Evolutionary conservation across 1,140 invertebrate species (phyloP), one percentile per base, ranked within the genome.

Genomic region (Lerema accius): DNA sequence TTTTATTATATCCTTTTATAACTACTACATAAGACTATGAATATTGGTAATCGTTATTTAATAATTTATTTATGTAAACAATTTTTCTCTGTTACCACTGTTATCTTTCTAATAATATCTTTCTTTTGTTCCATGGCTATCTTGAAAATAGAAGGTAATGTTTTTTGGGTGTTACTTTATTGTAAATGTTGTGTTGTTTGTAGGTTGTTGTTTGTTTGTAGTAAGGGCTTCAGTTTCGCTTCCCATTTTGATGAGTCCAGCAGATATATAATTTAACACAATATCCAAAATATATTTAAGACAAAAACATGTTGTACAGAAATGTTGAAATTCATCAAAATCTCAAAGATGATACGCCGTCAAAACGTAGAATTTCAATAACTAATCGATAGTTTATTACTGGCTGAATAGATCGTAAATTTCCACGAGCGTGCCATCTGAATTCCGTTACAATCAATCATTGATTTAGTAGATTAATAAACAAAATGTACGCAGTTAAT

Each of bases 71-170:
- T 40, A 40, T 40, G 13, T 40, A 40, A 3, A 40, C 37, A 4
- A 40, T n/a, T 2, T 28, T 26, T 55, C 37, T 26, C 23, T 19
- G 28, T 42, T 42, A 42, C 13, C 4, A 13, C 4, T 42, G 4
- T 42, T 14, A 7, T 42, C 4, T 42, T 13, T 42, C 11, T 42
- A 14, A 42, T 42, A 16, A 13, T 13, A 42, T 23, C 16, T 80
- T 84, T 74, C 58, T 81, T 80, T 86, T 89, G 81, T 89, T 89
- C 55, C 86, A 89, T 89, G 86, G 40, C 71, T 78, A 49, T 68
- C 77, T 67, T 64, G 69, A 69, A 71, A 65, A 78, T 75, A 88
- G 85, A 88, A 88, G 85, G 85, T 88, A 88, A 86, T 65, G 58
- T 26, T 50, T 65, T 17, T 71, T 62, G 23, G 5, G 28, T 42